phyloP scores from a whole-genome alignment of 2,797 vertebrate species.

The Acrossocheilus fasciatus region DNA sequence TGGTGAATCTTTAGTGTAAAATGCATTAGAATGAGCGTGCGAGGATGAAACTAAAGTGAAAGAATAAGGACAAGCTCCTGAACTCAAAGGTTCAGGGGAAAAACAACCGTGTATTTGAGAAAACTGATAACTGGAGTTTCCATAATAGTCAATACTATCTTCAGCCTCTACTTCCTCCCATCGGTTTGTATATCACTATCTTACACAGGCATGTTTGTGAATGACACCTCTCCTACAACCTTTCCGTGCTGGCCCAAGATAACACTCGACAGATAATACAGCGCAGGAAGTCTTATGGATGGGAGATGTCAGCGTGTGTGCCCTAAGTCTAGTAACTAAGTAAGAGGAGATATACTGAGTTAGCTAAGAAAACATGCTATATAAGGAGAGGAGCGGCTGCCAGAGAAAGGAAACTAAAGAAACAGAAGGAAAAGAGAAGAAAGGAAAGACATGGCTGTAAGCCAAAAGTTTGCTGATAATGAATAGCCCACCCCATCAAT shows the following conservation, averaged over 20 bases:
- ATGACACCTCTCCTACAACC: conserved; percentile 14
- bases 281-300: neutral
- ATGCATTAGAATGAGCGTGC: neutral
- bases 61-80: neutral
- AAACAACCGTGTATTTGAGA: neutral
- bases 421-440: neutral
- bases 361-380: conserved; percentile 12
- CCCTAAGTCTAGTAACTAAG: neutral
- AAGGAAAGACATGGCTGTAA: neutral
- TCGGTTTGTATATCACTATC: conserved; percentile 15
- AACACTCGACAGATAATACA: neutral
- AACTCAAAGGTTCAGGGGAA: neutral
- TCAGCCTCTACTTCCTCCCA: neutral
- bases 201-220: neutral
- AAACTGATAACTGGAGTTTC: neutral
- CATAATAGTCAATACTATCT: conserved; percentile 15
- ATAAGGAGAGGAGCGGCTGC: neutral
- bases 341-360: neutral
- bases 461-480: conserved; percentile 9
- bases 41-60: neutral
- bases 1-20: neutral
- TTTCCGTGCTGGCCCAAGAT: conserved; percentile 6
- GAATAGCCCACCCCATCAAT: conserved; percentile 3
- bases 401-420: conserved; percentile 1
- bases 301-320: neutral